A percentile compares a stretch with the other conserved stretches of the same genome.
These are phyloP conservation scores for Pomacea canaliculata DNA, from an alignment of 2,888 invertebrate genomes.

Conservation along the genomic window DNA sequence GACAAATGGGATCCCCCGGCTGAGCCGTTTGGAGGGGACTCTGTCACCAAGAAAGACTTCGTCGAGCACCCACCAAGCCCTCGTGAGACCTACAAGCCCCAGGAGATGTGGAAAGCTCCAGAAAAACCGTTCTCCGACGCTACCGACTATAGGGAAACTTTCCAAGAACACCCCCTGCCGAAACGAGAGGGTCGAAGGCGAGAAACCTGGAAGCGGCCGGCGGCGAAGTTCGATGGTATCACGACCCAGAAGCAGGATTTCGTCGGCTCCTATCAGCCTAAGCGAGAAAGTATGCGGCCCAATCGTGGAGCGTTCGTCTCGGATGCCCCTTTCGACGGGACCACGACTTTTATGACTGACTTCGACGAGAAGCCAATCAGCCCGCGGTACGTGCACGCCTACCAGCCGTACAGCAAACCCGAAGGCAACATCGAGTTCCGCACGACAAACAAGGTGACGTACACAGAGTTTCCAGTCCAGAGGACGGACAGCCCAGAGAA, in stretches of 20 bases:
- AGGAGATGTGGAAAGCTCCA: conserved; percentile 30
- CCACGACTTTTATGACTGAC: conserved; percentile 48
- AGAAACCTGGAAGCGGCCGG: conserved; percentile 46
- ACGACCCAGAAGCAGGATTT: conserved; percentile 53
- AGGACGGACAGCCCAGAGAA: conserved; percentile 17
- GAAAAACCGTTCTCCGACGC: conserved; percentile 55
- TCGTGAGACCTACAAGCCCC: conserved; percentile 25
- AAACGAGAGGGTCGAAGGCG: conserved; percentile 39
- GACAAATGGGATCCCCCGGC: conserved; percentile 41
- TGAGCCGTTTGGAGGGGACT: conserved; percentile 54
- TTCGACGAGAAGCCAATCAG: conserved; percentile 18
- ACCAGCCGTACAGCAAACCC: conserved; percentile 44
- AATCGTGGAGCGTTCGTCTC: conserved; percentile 46
- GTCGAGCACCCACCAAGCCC: conserved; percentile 26
- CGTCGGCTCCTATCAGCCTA: conserved; percentile 32
- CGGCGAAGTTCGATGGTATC: conserved; percentile 49
- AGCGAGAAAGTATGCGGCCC: conserved; percentile 50
- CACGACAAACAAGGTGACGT: conserved; percentile 48
- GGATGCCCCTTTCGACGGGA: conserved; percentile 55
- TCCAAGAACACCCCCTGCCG: conserved; percentile 53
- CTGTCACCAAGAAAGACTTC: conserved; percentile 50
- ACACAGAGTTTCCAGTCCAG: conserved; percentile 19
- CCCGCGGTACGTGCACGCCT: conserved; percentile 4
- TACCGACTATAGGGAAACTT: conserved; percentile 61
- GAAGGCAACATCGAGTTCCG: conserved; percentile 56